Evolutionary conservation across 2,888 invertebrate genomes (phyloP).

Genomic region (Mactromeris polynyma): DNA sequence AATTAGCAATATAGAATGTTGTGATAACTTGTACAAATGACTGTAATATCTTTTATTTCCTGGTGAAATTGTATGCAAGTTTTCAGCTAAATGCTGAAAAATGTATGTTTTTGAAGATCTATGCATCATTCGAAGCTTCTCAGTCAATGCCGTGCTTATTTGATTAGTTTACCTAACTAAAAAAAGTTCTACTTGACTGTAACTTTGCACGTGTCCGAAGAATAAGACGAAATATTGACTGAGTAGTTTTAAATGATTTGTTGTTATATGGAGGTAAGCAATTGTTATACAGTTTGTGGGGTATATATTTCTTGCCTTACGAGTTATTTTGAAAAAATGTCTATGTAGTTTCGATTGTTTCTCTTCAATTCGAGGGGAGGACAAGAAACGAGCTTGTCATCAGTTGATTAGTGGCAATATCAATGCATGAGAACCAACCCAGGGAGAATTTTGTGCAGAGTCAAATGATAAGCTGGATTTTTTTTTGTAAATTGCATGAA

Average conservation of each 20-base stretch:
- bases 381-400: too few relatives aligned
- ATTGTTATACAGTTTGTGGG: not conserved
- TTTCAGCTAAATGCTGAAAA: not conserved
- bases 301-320: not conserved
- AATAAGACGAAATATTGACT: not conserved
- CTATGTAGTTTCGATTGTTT: too few relatives aligned
- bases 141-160: not conserved
- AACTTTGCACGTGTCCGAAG: too few relatives aligned
- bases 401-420: too few relatives aligned
- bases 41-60: not conserved
- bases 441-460: too few relatives aligned
- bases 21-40: not conserved
- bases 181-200: too few relatives aligned
- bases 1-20: not conserved
- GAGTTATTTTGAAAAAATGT: too few relatives aligned
- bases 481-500: too few relatives aligned
- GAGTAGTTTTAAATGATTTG: not conserved
- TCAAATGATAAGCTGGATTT: too few relatives aligned
- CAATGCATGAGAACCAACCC: too few relatives aligned
- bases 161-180: too few relatives aligned
- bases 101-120: not conserved
- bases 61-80: not conserved
- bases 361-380: too few relatives aligned
- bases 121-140: not conserved
- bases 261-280: not conserved